A percentile compares a stretch with the other conserved stretches of the same genome.
phyloP scores from a whole-genome alignment of 2,797 vertebrate species.

The Micromesistius poutassou region DNA sequence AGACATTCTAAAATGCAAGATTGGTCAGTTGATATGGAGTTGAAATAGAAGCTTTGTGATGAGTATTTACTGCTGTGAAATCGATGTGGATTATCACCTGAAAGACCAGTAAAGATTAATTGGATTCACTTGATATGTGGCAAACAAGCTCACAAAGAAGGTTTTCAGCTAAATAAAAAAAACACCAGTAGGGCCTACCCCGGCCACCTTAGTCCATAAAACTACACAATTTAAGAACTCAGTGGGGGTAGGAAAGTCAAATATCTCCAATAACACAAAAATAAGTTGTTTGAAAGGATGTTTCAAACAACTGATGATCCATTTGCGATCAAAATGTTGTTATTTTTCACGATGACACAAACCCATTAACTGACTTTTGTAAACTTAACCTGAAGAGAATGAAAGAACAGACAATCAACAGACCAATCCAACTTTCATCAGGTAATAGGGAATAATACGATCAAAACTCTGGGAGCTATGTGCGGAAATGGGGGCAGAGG shows the following conservation, averaged over 20 bases:
- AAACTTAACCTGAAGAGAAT: not conserved
- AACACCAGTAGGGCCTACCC: not conserved
- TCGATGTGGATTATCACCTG: not conserved
- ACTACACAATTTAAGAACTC: not conserved
- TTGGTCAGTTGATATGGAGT: no score
- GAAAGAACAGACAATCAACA: not conserved
- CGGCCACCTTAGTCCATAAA: not conserved
- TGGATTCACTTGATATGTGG: not conserved
- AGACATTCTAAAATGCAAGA: no score
- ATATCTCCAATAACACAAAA: not conserved
- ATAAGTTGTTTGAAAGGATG: not conserved
- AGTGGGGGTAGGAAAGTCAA: not conserved
- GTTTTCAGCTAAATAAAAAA: not conserved
- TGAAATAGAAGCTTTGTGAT: no score
- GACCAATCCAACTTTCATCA: no score
- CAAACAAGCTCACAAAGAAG: not conserved
- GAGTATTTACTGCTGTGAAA: conserved; percentile 1
- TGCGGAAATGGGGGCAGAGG: not conserved
- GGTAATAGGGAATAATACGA: no score
- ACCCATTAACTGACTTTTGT: not conserved
- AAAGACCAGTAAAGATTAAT: not conserved
- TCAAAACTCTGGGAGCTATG: no score
- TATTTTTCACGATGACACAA: no score
- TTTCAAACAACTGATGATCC: not conserved
- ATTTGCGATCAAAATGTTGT: not conserved